Base-by-base conservation (phyloP, 2,797 vertebrate species). In the Tachyglossus aculeatus region DNA sequence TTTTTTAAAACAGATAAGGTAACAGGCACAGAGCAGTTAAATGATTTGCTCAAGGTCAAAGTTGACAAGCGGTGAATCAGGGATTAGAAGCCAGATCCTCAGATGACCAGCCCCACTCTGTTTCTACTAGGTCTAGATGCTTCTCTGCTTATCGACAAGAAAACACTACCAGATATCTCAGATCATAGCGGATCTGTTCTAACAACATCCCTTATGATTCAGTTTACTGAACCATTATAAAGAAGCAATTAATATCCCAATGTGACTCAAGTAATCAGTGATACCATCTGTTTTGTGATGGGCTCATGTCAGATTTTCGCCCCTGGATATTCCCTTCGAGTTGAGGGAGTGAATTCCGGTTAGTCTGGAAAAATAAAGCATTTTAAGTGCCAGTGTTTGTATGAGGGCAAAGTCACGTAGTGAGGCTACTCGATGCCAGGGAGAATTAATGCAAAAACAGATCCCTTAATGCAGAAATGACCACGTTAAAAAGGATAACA, bases 391-490 rank as follows among this genome's bases (percentile, higher is more conserved):
- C 88, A 82, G 78, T 53, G 71, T 27, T 67, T 40, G 70, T 43
- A 29, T 70, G 80, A 87, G 85, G 25, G 56, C 34, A 15, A 55
- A 92, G 89, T 91, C 92, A 93, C 83, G 83, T 90, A 90, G 25
- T 0, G 40, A 10, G 53, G 31, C 51, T 36, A 34, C 73, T 21
- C 5, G 34, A 55, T 91, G 92, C 89, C 93, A 92, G 82, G 73
- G 82, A 62, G 87, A 74, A 84, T 66, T 52, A 71, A 66, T 85
- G 81, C 80, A 74, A 25, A 62, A 21, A 60, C 66, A 61, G 78
- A 74, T 80, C 62, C 76, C 77, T 84, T 86, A 88, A 80, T 71
- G 87, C 81, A 90, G 85, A 83, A 84, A 88, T 84, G 67, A 54
- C 87, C 80, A 58, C 77, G 40, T 84, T 81, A 70, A 76, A 58